Evolutionary conservation across 2,113 vertebrate genomes (phyloP), one percentile per base, ranked within the genome.

Genomic region (Eonycteris spelaea): DNA sequence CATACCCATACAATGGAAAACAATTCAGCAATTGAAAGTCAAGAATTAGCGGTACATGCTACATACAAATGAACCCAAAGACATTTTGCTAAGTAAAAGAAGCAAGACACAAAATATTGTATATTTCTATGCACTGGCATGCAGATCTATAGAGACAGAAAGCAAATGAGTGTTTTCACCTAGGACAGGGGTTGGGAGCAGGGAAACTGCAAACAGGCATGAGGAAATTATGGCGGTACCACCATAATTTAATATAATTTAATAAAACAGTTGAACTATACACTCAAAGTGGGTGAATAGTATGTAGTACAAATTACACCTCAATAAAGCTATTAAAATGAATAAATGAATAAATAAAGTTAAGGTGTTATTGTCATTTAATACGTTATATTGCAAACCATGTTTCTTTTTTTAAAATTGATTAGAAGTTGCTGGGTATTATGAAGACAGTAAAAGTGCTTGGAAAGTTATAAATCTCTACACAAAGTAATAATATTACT

Each of bases 381-480:
- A n/a, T 51, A 45, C 19, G 14, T 80, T 45, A 43, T 68, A 45
- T 43, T 57, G 6, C 45, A 75, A 94, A 74, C 7, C 1, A 2
- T 51, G 1, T 85, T 79, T 35, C n/a, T 16, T 19, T 67, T 67
- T 67, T 67, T 18, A 51, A 77, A 51, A 16, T 48, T 68, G 7
- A 90, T 68, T 90, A 86, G 51, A 86, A 86, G n/a, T 75, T 78
- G 30, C 12, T 57, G 14, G 11, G 65, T 83, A 70, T 86, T 77
- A 21, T 80, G 19, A 65, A 82, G 22, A 43, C 22, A 71, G 13
- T 65, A 40, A 65, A 51, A 95, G 48, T 82, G 6, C 38, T 82
- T 96, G 70, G 16, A 82, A 89, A 94, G 71, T 43, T 86, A 40
- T 92, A 30, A 70, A 45, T 55, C n/a, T 90, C 48, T 95, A 68